Evolutionary conservation across 64 coral and sea anemone species (phyloP), one percentile per base, ranked within the genome.

Genomic region (Acropora yongei): DNA sequence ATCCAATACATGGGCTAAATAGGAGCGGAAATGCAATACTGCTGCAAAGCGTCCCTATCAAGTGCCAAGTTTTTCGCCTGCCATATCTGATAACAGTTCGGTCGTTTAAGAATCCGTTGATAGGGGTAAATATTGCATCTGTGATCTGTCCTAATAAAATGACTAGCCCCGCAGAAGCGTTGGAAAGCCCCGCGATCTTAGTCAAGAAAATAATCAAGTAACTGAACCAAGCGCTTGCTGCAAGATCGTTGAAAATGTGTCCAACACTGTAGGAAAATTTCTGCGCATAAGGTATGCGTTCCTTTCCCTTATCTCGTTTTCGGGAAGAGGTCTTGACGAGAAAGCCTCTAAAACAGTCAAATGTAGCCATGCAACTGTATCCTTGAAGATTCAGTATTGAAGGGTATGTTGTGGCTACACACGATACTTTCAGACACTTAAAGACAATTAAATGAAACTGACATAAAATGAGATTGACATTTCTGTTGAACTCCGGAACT

Each of bases 191-290:
- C 41, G 90, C 95, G 14, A 96, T 90, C 83, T 96, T 96, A 39
- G 91, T 96, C 39, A 96, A 87, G 58, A 91, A 96, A 69, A 96
- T 92, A 48, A 96, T 82, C 16, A 96, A 76, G 49, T 96, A 96
- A 63, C 95, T 96, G 49, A 96, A 96, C 95, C 95, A 96, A 43
- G 89, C 91, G 16, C 87, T 96, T 8, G 95, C 95, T 8, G 81
- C 87, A 3, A 96, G 68, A 57, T 96, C 95, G 68, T 96, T 96
- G 74, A 89, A 89, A 47, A 96, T 89, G 16, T 96, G 95, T 13
- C 95, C 95, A 50, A 93, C 95, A 12, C 95, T 86, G 41, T 96
- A 80, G 6, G 95, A 92, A 57, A 93, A 74, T 75, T 96, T 96
- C 30, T 85, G 87, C 14, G 73, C 82, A 10, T 85, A 2, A 39